A percentile compares a stretch with the other conserved stretches of the same genome.
Conservation (phyloP, 2,888 invertebrate species). For the Antheraea yamamai region DNA sequence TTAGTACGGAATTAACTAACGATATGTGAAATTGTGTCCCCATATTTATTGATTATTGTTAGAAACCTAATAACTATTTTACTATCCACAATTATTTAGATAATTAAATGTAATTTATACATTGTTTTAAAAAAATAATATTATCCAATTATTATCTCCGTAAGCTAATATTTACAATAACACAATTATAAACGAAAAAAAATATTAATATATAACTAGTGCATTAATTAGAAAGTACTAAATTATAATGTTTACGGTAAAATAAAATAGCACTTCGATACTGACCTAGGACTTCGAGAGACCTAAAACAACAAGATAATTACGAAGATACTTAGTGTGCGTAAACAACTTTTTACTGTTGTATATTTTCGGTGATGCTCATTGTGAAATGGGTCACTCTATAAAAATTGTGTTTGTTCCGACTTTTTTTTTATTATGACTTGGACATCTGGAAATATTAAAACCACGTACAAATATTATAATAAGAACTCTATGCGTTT, state of each 20-base stretch:
- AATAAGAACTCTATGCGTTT: neutral
- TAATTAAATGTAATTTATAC: neutral
- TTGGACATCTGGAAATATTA: neutral
- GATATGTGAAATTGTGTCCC: too few species aligned
- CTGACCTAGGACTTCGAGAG: neutral
- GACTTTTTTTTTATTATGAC: neutral
- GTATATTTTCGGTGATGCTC: neutral
- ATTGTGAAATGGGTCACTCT: slow-evolving; percentile 11
- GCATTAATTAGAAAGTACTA: neutral
- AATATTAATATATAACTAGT: neutral
- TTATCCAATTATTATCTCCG: neutral
- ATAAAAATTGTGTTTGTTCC: neutral
- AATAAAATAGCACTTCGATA: neutral
- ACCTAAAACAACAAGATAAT: slow-evolving; percentile 14
- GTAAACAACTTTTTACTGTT: neutral
- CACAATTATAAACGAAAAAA: too few species aligned
- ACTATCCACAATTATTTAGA: neutral
- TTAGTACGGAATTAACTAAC: too few species aligned
- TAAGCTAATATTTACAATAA: neutral
- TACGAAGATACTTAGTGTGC: neutral
- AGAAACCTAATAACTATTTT: too few species aligned
- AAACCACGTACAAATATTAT: neutral
- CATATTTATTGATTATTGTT: too few species aligned
- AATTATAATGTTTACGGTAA: neutral
- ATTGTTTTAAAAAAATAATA: neutral